Evolutionary conservation across 2,888 invertebrate genomes (phyloP), one percentile per base, ranked within the genome.

Genomic region (Allophyes oxyacanthae): DNA sequence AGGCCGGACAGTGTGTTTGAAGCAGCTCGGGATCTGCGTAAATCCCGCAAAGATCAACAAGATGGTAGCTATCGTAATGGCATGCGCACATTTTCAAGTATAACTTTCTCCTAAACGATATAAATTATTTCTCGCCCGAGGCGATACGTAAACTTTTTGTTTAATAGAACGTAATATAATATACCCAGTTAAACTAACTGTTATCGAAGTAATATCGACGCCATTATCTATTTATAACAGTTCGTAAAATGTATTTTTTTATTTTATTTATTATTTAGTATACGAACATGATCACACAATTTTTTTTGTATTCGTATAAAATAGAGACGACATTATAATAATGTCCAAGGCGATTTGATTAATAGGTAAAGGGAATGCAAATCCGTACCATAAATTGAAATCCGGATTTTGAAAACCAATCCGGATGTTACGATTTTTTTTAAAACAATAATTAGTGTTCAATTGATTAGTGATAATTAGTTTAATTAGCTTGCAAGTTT

Each of bases 61-160:
- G n/a, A n/a, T n/a, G n/a, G n/a, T n/a, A n/a, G n/a, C n/a, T n/a
- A n/a, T n/a, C n/a, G 25, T 25, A 25, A 26, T 26, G 36, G 14
- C 8, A 26, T 30, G 30, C 11, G 46, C 37, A 20, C 28, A 38
- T 14, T 37, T 11, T 37, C 7, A 34, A 51, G 10, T 53, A 38
- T 33, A 40, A 51, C 10, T 37, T 64, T 41, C 48, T 70, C 25
- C 32, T 41, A 36, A 50, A 55, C 32, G 40, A 41, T 6, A 43
- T 42, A 34, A 38, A 34, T 43, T 43, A 38, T 49, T 41, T 37
- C 3, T 20, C 44, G 54, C 20, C 58, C 37, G 33, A 50, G 52
- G 49, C 49, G 41, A 38, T 44, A 37, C 13, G 13, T 55, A 32
- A 55, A 36, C 26, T 20, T 25, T 15, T 45, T 45, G 37, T 56